Conservation (phyloP, 2,113 vertebrate species). For the Chloropsis hardwickii region DNA sequence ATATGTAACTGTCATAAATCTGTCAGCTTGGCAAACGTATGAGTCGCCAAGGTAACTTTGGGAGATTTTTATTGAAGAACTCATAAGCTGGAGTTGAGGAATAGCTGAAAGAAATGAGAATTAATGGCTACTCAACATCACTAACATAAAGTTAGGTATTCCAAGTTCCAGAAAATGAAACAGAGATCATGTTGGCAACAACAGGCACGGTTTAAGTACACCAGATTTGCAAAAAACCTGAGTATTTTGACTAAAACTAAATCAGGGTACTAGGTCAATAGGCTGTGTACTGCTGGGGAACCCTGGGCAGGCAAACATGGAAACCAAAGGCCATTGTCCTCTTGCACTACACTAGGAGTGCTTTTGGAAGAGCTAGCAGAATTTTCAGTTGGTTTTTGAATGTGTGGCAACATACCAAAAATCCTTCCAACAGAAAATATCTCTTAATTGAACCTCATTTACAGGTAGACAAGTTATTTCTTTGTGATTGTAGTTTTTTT, state of each 20-base stretch:
- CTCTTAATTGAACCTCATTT: not conserved
- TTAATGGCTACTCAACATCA: conserved; percentile 14
- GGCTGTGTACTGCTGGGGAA: not conserved
- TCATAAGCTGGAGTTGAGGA: conserved; percentile 55
- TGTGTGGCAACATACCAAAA: not conserved
- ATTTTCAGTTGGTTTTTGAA: not conserved
- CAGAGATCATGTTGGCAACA: not conserved
- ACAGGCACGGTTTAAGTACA: not conserved
- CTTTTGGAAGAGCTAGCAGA: not conserved
- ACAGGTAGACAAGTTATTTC: not conserved
- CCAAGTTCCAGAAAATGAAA: conserved; percentile 39
- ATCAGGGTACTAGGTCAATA: not conserved
- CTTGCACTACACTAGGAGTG: not conserved
- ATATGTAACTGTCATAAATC: conserved; percentile 78
- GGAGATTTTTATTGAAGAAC: conserved; percentile 66
- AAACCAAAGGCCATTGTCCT: not conserved
- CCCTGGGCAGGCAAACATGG: not conserved
- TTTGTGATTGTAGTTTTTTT: not conserved
- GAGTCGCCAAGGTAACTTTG: conserved; percentile 77
- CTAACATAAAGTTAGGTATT: conserved; percentile 54
- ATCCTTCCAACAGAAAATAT: not conserved
- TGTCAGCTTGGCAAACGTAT: conserved; percentile 74
- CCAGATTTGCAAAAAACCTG: not conserved
- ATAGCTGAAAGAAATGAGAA: conserved; percentile 56
- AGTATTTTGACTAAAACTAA: not conserved